Evolutionary conservation across 35 echinoderm and acorn worm genomes (phyloP).

Genomic region (Nesometra sesokonis): DNA sequence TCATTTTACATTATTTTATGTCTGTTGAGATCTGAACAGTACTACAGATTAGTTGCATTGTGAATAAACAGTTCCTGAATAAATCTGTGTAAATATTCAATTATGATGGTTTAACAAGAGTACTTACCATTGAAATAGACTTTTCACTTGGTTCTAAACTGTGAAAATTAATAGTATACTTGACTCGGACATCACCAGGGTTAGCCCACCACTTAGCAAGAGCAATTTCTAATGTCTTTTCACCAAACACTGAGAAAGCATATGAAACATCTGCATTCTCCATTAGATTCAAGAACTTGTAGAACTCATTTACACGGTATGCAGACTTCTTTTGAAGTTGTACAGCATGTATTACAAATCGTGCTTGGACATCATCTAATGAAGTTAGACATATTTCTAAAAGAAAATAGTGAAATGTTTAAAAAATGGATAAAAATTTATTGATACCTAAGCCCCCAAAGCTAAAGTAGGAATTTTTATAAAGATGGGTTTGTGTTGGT

Average conservation of each 20-base stretch:
- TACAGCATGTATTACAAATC: constrained; percentile 74
- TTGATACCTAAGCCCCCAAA: too few relatives aligned
- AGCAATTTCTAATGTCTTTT: constrained; percentile 54
- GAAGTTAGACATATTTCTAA: constrained; percentile 68
- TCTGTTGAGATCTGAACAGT: too few relatives aligned
- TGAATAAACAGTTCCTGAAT: too few relatives aligned
- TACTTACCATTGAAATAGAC: constrained; percentile 60
- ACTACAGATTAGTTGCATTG: too few relatives aligned
- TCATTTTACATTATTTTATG: too few relatives aligned
- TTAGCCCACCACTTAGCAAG: constrained; percentile 94
- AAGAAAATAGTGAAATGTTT: neutral
- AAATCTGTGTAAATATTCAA: too few relatives aligned
- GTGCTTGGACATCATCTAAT: constrained; percentile 43
- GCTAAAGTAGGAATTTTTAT: too few relatives aligned
- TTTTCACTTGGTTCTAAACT: constrained; percentile 53
- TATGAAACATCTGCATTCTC: constrained; percentile 32
- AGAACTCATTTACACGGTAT: constrained; percentile 83
- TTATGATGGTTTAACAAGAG: too few relatives aligned
- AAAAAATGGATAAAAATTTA: too few relatives aligned
- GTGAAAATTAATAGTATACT: constrained; percentile 69
- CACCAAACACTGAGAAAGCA: constrained; percentile 59
- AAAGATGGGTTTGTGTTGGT: too few relatives aligned
- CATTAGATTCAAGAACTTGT: constrained; percentile 79
- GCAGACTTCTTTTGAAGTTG: constrained; percentile 79
- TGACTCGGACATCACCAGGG: constrained; percentile 55